These are phyloP conservation scores for Hyla sarda DNA, from an alignment of 2,113 vertebrate genomes.

Conservation along the genomic window DNA sequence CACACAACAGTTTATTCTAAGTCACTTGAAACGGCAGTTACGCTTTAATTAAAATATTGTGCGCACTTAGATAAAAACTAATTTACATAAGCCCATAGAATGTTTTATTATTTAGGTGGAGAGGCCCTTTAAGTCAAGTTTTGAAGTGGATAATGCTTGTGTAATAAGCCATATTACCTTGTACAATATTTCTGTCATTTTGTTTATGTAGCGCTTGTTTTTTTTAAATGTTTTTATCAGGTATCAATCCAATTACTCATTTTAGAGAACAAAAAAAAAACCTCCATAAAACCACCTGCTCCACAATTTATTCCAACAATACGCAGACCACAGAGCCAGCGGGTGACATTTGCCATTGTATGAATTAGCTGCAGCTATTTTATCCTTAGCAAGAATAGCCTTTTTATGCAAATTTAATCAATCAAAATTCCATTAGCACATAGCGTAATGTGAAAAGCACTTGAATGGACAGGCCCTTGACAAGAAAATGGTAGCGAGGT, in stretches of 20 bases:
- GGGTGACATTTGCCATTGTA: slow-evolving; percentile 34
- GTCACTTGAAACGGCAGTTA: not conserved
- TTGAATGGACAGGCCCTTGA: slow-evolving; percentile 41
- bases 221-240: slow-evolving; percentile 16
- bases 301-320: slow-evolving; percentile 34
- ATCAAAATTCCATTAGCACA: slow-evolving; percentile 54
- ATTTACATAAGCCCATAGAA: too few species aligned
- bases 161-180: not conserved
- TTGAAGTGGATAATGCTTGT: not conserved
- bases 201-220: not conserved
- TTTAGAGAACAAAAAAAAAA: not conserved
- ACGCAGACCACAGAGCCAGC: not conserved
- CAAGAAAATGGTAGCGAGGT: slow-evolving; percentile 32
- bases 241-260: slow-evolving; percentile 11
- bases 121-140: not conserved
- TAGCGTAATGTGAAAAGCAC: slow-evolving; percentile 32
- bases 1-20: too few species aligned
- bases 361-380: slow-evolving; percentile 27
- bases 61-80: too few species aligned
- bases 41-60: too few species aligned
- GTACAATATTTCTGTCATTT: not conserved
- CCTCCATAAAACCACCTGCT: slow-evolving; percentile 18
- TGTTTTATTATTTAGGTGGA: too few species aligned
- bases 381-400: slow-evolving; percentile 25
- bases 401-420: slow-evolving; percentile 54